phyloP scores from a whole-genome alignment of 2,113 vertebrate genomes.

The Cricetomys ansorgei region DNA sequence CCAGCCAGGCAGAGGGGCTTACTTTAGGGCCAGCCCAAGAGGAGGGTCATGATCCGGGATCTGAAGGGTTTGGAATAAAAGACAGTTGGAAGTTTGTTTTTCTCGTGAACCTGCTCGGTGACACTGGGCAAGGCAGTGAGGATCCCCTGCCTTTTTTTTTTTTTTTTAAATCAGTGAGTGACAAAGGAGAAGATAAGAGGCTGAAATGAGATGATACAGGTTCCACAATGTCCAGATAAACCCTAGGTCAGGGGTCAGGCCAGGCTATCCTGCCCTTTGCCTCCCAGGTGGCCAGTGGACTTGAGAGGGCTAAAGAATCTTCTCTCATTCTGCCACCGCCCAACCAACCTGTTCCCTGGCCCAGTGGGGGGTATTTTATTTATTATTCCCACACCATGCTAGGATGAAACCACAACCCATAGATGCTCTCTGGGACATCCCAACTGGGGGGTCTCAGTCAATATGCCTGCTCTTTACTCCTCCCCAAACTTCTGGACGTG shows the following conservation, averaged over 20 bases:
- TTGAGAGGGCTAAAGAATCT: neutral
- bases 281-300: neutral
- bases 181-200: neutral
- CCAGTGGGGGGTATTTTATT: neutral
- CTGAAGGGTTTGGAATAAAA: too few relatives aligned
- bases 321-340: too few relatives aligned
- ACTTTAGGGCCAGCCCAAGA: neutral
- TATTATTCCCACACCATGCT: neutral
- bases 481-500: neutral
- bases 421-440: neutral
- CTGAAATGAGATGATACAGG: fast-evolving
- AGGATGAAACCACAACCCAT: neutral
- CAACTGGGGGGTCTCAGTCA: fast-evolving
- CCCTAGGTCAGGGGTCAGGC: neutral
- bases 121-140: constrained; percentile 29
- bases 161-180: fast-evolving
- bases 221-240: fast-evolving
- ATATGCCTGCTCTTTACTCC: neutral
- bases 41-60: neutral
- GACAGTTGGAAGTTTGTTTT: neutral
- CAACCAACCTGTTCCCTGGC: neutral
- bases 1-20: neutral
- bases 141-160: neutral
- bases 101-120: neutral
- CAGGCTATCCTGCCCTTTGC: neutral